Conservation (phyloP, 2,113 vertebrate species). For the Myrmecophaga tridactyla region DNA sequence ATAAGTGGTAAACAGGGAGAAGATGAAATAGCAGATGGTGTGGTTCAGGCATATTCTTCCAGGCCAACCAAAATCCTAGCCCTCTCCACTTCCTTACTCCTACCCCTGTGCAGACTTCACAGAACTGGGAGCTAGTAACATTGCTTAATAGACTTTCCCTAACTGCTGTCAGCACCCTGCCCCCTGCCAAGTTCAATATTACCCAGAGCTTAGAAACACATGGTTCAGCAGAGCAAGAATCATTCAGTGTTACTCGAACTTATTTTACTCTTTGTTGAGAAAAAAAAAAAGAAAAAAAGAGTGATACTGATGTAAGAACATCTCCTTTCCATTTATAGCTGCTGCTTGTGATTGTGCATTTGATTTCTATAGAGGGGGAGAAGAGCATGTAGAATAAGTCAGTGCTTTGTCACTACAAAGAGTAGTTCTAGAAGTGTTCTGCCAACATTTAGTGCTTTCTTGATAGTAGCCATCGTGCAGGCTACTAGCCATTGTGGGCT, state of each 20-base stretch:
- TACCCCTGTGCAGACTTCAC: neutral
- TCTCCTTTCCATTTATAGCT: constrained; percentile 23
- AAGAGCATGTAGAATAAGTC: neutral
- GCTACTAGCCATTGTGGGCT: neutral
- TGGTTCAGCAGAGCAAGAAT: neutral
- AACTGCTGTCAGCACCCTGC: neutral
- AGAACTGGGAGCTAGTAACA: neutral
- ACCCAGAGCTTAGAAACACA: constrained; percentile 16
- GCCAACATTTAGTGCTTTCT: neutral
- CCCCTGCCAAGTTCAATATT: constrained; percentile 8
- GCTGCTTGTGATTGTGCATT: neutral
- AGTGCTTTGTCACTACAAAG: neutral
- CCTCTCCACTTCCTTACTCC: neutral
- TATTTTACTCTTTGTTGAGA: constrained; percentile 7
- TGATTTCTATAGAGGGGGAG: neutral
- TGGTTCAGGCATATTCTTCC: neutral
- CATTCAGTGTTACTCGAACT: neutral
- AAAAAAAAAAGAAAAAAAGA: neutral
- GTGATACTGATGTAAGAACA: neutral
- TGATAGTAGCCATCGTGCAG: neutral
- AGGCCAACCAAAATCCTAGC: neutral
- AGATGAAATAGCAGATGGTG: neutral
- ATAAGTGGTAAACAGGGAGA: neutral
- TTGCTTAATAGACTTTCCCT: constrained; percentile 1
- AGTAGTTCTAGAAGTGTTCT: neutral